These are phyloP conservation scores for Lydus trimaculatus DNA, from an alignment of 2,888 invertebrate species.

Conservation along the genomic window DNA sequence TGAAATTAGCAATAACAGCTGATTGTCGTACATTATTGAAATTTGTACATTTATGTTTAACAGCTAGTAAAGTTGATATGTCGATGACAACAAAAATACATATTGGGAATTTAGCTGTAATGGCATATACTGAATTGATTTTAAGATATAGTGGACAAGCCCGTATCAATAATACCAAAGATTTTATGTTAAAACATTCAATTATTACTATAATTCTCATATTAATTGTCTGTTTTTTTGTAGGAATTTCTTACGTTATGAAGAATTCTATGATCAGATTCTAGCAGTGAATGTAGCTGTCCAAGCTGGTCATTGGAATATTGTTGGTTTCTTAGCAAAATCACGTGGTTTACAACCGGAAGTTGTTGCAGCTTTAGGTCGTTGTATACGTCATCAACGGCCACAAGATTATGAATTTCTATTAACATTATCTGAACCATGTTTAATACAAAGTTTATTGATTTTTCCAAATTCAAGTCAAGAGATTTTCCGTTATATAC, in stretches of 20 bases:
- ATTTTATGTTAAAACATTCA: slow-evolving; percentile 64
- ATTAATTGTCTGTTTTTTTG: slow-evolving; percentile 11
- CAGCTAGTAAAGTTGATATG: slow-evolving; percentile 64
- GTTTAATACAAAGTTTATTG: slow-evolving; percentile 55
- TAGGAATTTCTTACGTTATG: slow-evolving; percentile 67
- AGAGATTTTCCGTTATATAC: slow-evolving; percentile 53
- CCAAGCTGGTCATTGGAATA: slow-evolving; percentile 69
- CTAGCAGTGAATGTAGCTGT: slow-evolving; percentile 70
- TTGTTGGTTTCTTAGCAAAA: slow-evolving; percentile 62
- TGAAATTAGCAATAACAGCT: slow-evolving; percentile 67
- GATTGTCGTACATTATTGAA: slow-evolving; percentile 68
- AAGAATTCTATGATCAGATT: slow-evolving; percentile 71
- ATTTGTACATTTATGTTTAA: slow-evolving; percentile 66
- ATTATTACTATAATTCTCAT: not conserved
- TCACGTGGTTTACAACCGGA: slow-evolving; percentile 65
- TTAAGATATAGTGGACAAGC: slow-evolving; percentile 56
- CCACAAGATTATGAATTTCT: slow-evolving; percentile 52
- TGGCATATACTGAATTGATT: slow-evolving; percentile 69
- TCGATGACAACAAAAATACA: slow-evolving; percentile 69
- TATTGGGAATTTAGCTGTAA: slow-evolving; percentile 70
- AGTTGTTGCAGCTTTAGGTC: slow-evolving; percentile 65
- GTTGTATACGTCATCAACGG: slow-evolving; percentile 51
- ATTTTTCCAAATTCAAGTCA: slow-evolving; percentile 52
- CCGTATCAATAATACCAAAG: slow-evolving; percentile 56
- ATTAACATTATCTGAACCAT: slow-evolving; percentile 56